Base-by-base conservation (phyloP, 2,888 invertebrate species). In the Patella caerulea region DNA sequence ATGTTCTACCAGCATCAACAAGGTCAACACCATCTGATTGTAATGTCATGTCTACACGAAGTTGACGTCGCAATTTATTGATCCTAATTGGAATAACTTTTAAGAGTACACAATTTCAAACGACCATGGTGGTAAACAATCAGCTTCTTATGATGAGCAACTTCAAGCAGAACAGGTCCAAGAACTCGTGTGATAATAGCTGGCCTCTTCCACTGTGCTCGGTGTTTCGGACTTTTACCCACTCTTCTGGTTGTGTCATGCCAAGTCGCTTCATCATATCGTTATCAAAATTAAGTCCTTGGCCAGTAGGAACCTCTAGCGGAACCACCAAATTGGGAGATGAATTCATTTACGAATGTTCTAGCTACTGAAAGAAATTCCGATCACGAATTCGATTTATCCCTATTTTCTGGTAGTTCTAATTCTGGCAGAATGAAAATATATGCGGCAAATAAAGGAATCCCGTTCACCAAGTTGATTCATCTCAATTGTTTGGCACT, bases 291-390 rank as follows among this genome's bases (percentile, higher is more conserved):
- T 75, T 75, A 29, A 56, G 11, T 56, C 74, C 74, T 7, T 59
- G 74, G 34, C 59, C 74, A 0, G 59, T 74, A 55, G 5, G 24
- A 34, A 75, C n/a, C 29, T 70, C 69, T 29, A 65, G 59, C n/a
- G 75, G 75, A n/a, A 75, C 69, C 9, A n/a, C 81, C 80, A 76
- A 77, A 83, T 19, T 75, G 52, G 3, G 75, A n/a, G 54, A 83
- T 75, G 2, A 79, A 65, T 2, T 79, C 76, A n/a, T 79, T 80
- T 12, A 73, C 12, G 3, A 83, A 56, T 52, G 29, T 56, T 3
- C 29, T 2, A 7, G 80, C 81, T 29, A 79, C 76, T 17, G 55
- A 65, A n/a, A n/a, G n/a, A n/a, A n/a, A n/a, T n/a, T n/a, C n/a
- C n/a, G n/a, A n/a, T n/a, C n/a, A n/a, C n/a, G n/a, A n/a, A n/a